Evolutionary conservation across 2,888 invertebrate species (phyloP).

Genomic region (Drosophila multiciliata): DNA sequence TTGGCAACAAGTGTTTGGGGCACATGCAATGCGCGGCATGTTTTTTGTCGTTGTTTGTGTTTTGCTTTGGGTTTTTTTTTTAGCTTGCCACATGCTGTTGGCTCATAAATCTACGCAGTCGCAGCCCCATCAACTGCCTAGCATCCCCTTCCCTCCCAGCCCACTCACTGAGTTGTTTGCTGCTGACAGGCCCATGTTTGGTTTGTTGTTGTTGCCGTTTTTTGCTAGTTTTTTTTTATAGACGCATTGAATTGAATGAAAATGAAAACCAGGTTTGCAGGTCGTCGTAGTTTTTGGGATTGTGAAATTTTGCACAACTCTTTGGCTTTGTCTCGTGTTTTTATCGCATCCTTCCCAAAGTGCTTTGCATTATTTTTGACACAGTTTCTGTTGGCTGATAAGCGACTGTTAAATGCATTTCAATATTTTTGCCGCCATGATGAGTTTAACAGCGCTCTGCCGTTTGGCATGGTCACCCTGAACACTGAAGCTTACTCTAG

Average conservation of each 20-base stretch:
- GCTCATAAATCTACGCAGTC: constrained; percentile 64
- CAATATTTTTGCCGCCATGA: constrained; percentile 47
- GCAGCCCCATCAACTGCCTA: constrained; percentile 25
- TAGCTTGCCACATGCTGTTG: constrained; percentile 71
- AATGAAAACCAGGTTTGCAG: constrained; percentile 78
- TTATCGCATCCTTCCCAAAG: constrained; percentile 17
- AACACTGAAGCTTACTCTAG: constrained; percentile 24
- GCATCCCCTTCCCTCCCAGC: neutral
- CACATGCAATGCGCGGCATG: constrained; percentile 13
- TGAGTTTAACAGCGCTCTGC: constrained; percentile 50
- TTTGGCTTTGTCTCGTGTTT: constrained; percentile 40
- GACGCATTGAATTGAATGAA: constrained; percentile 74
- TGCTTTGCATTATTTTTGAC: constrained; percentile 26
- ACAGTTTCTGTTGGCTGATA: constrained; percentile 41
- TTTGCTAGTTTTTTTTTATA: constrained; percentile 27
- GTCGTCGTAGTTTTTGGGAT: constrained; percentile 60
- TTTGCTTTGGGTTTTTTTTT: constrained; percentile 6
- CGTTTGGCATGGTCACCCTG: constrained; percentile 56
- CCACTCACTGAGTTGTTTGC: constrained; percentile 41
- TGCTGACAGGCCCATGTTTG: constrained; percentile 65
- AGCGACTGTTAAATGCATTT: constrained; percentile 50
- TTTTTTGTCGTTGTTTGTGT: constrained; percentile 7
- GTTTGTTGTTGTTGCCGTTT: constrained; percentile 26
- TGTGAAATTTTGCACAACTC: constrained; percentile 65
- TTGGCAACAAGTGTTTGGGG: constrained; percentile 52